Evolutionary conservation across 2,888 invertebrate species (phyloP).

Genomic region (Melieria picta): DNA sequence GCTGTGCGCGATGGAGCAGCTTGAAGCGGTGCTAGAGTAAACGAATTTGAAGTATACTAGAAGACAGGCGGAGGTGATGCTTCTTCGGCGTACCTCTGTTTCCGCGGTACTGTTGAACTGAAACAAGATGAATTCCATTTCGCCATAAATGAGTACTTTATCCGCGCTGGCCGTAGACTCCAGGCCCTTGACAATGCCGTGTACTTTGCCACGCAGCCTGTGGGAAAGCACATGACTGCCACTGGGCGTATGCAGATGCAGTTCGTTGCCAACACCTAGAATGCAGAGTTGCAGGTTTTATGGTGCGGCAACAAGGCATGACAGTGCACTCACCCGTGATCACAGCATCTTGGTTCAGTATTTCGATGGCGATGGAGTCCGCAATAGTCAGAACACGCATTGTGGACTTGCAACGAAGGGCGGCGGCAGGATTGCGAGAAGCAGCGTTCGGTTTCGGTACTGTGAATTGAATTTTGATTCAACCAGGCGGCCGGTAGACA

Average conservation of each 20-base stretch:
- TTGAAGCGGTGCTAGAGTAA: conserved; percentile 26
- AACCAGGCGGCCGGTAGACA: no score
- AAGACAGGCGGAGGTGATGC: no score
- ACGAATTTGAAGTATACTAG: neutral
- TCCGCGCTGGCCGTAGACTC: neutral
- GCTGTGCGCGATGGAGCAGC: conserved; percentile 41
- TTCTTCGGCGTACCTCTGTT: neutral
- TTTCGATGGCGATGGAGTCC: conserved; percentile 46
- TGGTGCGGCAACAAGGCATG: neutral
- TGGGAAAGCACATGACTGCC: conserved; percentile 24
- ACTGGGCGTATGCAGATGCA: conserved; percentile 41
- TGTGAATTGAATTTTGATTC: no score
- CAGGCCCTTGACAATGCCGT: conserved; percentile 40
- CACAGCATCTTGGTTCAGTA: conserved; percentile 38
- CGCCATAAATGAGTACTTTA: conserved; percentile 43
- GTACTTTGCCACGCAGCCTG: conserved; percentile 42
- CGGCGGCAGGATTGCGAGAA: no score
- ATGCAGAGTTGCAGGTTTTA: neutral
- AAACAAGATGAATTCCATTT: conserved; percentile 44
- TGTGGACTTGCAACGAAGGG: no score
- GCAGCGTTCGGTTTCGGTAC: no score
- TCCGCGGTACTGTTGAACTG: conserved; percentile 10
- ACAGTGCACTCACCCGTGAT: conserved; percentile 39
- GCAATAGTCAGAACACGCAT: conserved; percentile 35
- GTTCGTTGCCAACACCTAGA: conserved; percentile 46